Conservation (phyloP, 2,888 invertebrate genomes). For the Eupithecia tripunctaria region DNA sequence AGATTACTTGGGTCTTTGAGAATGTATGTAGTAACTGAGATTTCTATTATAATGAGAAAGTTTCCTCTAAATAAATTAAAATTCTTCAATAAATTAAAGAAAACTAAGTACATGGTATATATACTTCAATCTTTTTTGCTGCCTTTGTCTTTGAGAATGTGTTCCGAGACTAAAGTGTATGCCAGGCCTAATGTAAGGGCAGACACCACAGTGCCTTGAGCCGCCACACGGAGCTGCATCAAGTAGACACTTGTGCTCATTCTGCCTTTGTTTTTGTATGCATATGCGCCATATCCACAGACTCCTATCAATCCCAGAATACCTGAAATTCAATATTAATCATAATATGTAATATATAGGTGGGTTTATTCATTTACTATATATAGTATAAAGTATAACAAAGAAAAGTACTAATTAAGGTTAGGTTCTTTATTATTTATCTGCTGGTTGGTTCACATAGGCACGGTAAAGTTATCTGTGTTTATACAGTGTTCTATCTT, state of each 20-base stretch:
- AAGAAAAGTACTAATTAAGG: not conserved
- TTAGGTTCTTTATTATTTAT: not conserved
- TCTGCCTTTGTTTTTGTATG: slow-evolving; percentile 88
- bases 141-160: slow-evolving; percentile 70
- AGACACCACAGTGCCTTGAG: slow-evolving; percentile 92
- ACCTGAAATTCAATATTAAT: slow-evolving; percentile 85
- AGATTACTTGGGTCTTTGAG: slow-evolving; percentile 27
- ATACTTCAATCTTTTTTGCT: slow-evolving; percentile 61
- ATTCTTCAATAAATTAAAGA: not conserved
- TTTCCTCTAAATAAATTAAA: not conserved
- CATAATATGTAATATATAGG: slow-evolving; percentile 1
- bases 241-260: slow-evolving; percentile 93
- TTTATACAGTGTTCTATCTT: too few relatives aligned
- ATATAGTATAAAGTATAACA: not conserved
- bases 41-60: slow-evolving; percentile 28
- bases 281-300: slow-evolving; percentile 89
- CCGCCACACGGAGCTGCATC: slow-evolving; percentile 93
- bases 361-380: not conserved
- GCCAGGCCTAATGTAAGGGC: slow-evolving; percentile 89
- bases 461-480: too few relatives aligned
- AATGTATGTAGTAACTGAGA: slow-evolving; percentile 38
- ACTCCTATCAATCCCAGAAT: slow-evolving; percentile 87
- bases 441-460: not conserved
- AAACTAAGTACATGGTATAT: not conserved
- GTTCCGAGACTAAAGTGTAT: slow-evolving; percentile 87